Evolutionary conservation across 2,888 invertebrate species (phyloP).

Genomic region (Apodemia duryi): DNA sequence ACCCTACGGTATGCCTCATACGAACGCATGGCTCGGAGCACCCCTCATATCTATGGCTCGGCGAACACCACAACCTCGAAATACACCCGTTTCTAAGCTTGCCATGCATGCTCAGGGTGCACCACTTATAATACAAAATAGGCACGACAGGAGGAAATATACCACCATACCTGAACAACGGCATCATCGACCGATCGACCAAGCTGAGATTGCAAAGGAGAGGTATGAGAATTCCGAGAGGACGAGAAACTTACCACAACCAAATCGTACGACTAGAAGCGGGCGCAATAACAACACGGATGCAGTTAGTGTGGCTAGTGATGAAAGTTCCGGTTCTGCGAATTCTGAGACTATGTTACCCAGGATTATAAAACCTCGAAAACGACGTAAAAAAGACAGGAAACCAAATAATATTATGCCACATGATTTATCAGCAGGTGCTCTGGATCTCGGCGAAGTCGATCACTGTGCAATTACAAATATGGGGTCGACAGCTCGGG

Average conservation of each 20-base stretch:
- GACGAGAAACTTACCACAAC: slow-evolving; percentile 65
- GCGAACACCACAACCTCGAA: slow-evolving; percentile 69
- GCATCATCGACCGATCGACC: slow-evolving; percentile 54
- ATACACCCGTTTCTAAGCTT: slow-evolving; percentile 83
- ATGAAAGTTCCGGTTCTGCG: slow-evolving; percentile 84
- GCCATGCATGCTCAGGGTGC: slow-evolving; percentile 92
- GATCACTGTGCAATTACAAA: slow-evolving; percentile 67
- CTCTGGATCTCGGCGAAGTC: slow-evolving; percentile 65
- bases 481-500: slow-evolving; percentile 49
- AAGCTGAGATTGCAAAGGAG: slow-evolving; percentile 53
- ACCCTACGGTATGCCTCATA: slow-evolving; percentile 75
- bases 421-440: slow-evolving; percentile 60
- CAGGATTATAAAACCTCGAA: slow-evolving; percentile 92
- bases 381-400: slow-evolving; percentile 93
- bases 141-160: slow-evolving; percentile 77
- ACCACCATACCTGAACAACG: slow-evolving; percentile 63
- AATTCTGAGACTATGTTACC: slow-evolving; percentile 88
- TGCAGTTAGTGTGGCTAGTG: slow-evolving; percentile 86
- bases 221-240: slow-evolving; percentile 60
- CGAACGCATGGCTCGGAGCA: slow-evolving; percentile 87
- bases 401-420: slow-evolving; percentile 82
- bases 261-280: slow-evolving; percentile 58
- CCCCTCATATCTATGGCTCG: slow-evolving; percentile 89
- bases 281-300: slow-evolving; percentile 81
- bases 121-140: slow-evolving; percentile 87